Percentiles rank a stretch among this genome's conserved stretches.
Conservation (phyloP, 1,140 invertebrate species). For the Homalodisca vitripennis region DNA sequence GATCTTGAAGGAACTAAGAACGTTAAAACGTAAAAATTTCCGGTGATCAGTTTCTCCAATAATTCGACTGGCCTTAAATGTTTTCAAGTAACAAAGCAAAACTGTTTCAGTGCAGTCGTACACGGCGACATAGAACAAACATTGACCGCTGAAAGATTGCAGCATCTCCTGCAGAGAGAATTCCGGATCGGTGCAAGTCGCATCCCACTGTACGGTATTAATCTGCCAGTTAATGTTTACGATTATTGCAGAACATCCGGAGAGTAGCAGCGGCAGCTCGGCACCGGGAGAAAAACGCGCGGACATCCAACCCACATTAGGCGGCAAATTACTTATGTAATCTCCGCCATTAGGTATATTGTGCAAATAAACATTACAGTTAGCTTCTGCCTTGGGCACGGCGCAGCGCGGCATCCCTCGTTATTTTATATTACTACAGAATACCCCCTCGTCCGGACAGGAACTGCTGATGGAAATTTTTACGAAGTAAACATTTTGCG, state of each 20-base stretch:
- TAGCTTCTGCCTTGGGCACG: not conserved
- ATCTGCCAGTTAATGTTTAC: not conserved
- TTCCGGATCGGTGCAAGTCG: not conserved
- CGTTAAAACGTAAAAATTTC: no score
- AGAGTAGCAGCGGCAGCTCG: not conserved
- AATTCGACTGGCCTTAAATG: not conserved
- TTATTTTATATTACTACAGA: conserved; percentile 8
- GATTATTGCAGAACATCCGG: not conserved
- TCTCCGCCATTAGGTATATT: conserved; percentile 15
- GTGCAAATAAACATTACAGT: conserved; percentile 3
- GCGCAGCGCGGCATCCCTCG: not conserved
- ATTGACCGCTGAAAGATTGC: not conserved
- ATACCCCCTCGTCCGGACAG: not conserved
- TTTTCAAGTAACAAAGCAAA: not conserved
- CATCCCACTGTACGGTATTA: not conserved
- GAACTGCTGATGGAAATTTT: conserved; percentile 4
- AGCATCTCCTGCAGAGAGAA: not conserved
- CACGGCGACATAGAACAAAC: not conserved
- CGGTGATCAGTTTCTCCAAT: not conserved
- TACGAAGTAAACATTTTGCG: conserved; percentile 1
- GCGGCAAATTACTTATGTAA: conserved; percentile 12
- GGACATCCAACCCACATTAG: not conserved
- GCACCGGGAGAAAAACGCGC: not conserved
- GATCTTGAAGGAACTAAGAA: no score
- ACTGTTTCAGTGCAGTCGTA: not conserved